Percentiles rank a stretch among this genome's conserved stretches.
phyloP scores from a whole-genome alignment of 2,113 vertebrate species.

The Isurus oxyrinchus region DNA sequence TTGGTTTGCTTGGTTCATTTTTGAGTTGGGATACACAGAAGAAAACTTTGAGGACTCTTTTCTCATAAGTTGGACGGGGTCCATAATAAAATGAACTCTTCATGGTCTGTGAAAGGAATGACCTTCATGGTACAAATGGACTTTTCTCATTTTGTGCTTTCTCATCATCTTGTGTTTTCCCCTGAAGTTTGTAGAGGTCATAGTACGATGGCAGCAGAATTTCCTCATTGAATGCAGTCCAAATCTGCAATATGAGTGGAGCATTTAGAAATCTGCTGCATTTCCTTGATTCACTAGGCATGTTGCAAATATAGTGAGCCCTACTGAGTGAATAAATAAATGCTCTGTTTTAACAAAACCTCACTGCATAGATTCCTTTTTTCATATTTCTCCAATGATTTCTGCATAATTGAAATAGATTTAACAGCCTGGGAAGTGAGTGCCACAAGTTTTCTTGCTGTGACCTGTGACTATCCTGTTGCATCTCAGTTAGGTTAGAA shows the following conservation, averaged over 20 bases:
- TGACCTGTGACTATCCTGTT: not conserved
- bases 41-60: not conserved
- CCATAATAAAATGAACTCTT: not conserved
- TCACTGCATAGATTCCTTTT: not conserved
- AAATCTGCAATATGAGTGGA: not conserved
- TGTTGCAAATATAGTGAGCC: not conserved
- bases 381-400: not conserved
- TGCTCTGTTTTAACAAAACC: not conserved
- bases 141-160: not conserved
- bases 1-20: not conserved
- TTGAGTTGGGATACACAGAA: not conserved
- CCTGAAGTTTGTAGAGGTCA: not conserved
- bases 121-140: not conserved
- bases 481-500: not conserved
- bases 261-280: not conserved
- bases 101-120: not conserved
- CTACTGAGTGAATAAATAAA: not conserved
- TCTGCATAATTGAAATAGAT: not conserved
- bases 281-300: not conserved
- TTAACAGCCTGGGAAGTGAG: not conserved
- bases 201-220: not conserved
- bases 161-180: not conserved
- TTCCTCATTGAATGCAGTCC: not conserved
- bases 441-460: not conserved
- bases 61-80: not conserved